These are phyloP conservation scores for Podiceps cristatus DNA, from an alignment of 2,113 vertebrate species.

Conservation along the genomic window DNA sequence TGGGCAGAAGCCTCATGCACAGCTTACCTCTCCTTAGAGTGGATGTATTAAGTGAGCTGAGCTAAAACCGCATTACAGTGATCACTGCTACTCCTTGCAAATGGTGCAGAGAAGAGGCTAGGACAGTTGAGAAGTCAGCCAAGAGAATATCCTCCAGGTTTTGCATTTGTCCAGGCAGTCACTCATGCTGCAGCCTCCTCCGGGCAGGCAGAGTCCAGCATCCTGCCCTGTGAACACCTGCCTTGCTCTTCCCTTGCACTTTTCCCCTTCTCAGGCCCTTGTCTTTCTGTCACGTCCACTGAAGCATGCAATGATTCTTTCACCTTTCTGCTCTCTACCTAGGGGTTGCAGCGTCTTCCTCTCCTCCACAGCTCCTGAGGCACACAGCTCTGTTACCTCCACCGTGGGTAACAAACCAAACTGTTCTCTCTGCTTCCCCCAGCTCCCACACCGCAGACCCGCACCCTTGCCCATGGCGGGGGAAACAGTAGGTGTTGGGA, in stretches of 20 bases:
- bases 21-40: neutral
- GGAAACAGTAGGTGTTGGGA: neutral
- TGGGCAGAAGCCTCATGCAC: neutral
- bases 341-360: neutral
- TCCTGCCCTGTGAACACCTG: neutral
- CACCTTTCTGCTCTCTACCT: neutral
- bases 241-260: neutral
- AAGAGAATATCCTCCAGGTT: neutral
- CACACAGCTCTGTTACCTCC: neutral
- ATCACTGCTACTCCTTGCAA: neutral
- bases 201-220: neutral
- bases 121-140: neutral
- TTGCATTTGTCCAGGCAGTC: neutral
- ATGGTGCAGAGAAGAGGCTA: neutral
- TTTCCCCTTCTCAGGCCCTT: neutral
- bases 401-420: neutral
- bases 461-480: neutral
- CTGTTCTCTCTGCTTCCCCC: neutral
- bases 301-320: neutral
- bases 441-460: neutral
- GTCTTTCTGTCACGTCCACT: neutral
- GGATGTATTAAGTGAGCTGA: neutral
- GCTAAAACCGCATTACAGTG: neutral
- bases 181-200: neutral
- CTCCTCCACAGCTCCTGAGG: neutral